Evolutionary conservation across 2,797 vertebrate genomes (phyloP), one percentile per base, ranked within the genome.

Genomic region (Darevskia mixta): DNA sequence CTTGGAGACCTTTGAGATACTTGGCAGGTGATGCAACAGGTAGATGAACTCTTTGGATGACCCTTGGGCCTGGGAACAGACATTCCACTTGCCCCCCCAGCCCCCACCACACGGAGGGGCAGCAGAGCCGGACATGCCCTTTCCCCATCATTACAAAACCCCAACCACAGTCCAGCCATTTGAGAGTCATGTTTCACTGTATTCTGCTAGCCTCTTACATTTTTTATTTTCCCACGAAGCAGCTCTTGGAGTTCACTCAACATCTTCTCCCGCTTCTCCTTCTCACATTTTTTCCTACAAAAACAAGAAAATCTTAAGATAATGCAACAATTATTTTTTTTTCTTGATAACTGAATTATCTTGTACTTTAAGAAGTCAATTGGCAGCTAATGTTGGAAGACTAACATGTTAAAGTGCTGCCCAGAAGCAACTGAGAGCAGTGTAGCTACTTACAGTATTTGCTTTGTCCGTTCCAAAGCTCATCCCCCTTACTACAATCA

Each of bases 281-380:
- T 96, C 85, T 98, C 95, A 13, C 98, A 99, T 9, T 99, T 98
- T 95, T 99, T 99, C 95, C 99, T 99, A 95, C 15, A 92, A 88
- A 79, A 85, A 85, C 29, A 78, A 93, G 75, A 7, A 20, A 27
- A 38, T 75, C 43, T 23, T 77, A 2, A 6, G 20, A 27, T 61
- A 71, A 84, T 18, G 7, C 15, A 85, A 32, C 3, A 49, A 13
- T 29, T 69, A 55, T 38, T 27, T 5, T 38, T 55, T 81, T 0
- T 8, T 23, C 11, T 81, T 72, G 32, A 13, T 9, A 73, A n/a
- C 23, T 13, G 29, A 58, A 73, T n/a, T 58, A 27, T 5, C 58
- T 27, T 73, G 32, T 18, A 76, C 20, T 35, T 61, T 17, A 41
- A 61, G 35, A 41, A 58, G 35, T 55, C 20, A 5, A 1, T 17